Conservation (phyloP, 2,888 invertebrate species). For the Thera britannica region DNA sequence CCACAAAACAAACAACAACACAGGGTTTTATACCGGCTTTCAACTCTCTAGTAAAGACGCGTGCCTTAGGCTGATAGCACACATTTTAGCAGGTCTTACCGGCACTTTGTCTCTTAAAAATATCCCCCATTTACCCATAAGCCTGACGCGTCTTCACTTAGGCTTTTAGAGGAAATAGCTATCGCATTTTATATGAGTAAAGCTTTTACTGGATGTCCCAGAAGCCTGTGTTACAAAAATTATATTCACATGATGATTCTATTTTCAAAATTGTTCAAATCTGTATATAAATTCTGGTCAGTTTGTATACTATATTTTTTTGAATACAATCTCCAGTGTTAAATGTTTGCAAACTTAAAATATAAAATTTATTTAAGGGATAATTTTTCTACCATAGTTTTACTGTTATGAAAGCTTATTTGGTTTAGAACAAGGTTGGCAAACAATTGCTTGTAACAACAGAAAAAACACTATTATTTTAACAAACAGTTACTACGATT, state of each 20-base stretch:
- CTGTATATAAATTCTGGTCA: too few species aligned
- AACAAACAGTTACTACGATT: background rate
- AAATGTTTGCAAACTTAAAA: too few species aligned
- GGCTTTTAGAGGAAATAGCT: constrained; percentile 17
- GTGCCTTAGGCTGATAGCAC: constrained; percentile 33
- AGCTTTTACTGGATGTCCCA: constrained; percentile 1
- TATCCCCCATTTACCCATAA: constrained; percentile 24
- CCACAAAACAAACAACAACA: constrained; percentile 49
- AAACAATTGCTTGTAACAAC: too few species aligned
- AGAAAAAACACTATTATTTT: too few species aligned
- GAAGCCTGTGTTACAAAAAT: too few species aligned
- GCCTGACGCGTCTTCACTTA: constrained; percentile 22
- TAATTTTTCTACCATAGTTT: too few species aligned
- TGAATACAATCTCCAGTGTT: too few species aligned
- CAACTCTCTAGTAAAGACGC: constrained; percentile 50
- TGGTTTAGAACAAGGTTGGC: too few species aligned
- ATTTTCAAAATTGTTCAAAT: background rate
- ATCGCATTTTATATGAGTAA: constrained; percentile 22
- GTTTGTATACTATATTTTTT: too few species aligned
- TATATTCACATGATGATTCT: background rate
- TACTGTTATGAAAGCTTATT: too few species aligned
- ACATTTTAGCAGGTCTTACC: constrained; percentile 34
- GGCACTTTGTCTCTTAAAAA: constrained; percentile 37
- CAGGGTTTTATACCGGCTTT: constrained; percentile 51
- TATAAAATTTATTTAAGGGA: too few species aligned